Evolutionary conservation across 2,113 vertebrate species (phyloP).

Genomic region (Euleptes europaea): DNA sequence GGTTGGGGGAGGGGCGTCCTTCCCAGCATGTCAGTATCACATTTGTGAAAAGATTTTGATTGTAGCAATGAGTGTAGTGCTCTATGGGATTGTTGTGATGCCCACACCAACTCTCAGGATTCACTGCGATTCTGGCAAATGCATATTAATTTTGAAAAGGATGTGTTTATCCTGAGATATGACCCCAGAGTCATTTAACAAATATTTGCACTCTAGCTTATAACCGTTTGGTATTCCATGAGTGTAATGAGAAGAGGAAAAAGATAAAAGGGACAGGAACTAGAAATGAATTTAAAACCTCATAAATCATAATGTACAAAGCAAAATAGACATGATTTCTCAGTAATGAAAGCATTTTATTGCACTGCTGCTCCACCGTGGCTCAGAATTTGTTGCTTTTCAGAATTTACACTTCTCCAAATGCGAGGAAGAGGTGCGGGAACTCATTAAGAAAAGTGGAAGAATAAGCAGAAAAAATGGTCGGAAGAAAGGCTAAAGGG

Average conservation of each 20-base stretch:
- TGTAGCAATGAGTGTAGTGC: constrained; percentile 26
- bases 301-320: constrained; percentile 40
- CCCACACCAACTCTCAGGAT: constrained; percentile 22
- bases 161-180: constrained; percentile 26
- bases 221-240: constrained; percentile 6
- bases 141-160: constrained; percentile 40
- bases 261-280: constrained; percentile 47
- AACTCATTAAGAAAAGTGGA: not conserved
- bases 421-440: not conserved
- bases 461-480: not conserved
- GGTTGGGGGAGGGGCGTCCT: too few relatives aligned
- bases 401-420: not conserved
- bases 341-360: constrained; percentile 44
- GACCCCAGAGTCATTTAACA: constrained; percentile 39
- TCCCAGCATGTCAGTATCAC: constrained; percentile 17
- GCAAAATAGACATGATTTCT: constrained; percentile 47
- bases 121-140: constrained; percentile 2
- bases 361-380: constrained; percentile 48
- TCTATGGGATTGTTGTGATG: constrained; percentile 21
- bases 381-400: not conserved
- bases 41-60: constrained; percentile 29
- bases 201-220: constrained; percentile 55
- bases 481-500: not conserved
- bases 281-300: constrained; percentile 46
- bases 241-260: not conserved